Evolutionary conservation across 2,113 vertebrate genomes (phyloP).

Genomic region (Hyaena hyaena): DNA sequence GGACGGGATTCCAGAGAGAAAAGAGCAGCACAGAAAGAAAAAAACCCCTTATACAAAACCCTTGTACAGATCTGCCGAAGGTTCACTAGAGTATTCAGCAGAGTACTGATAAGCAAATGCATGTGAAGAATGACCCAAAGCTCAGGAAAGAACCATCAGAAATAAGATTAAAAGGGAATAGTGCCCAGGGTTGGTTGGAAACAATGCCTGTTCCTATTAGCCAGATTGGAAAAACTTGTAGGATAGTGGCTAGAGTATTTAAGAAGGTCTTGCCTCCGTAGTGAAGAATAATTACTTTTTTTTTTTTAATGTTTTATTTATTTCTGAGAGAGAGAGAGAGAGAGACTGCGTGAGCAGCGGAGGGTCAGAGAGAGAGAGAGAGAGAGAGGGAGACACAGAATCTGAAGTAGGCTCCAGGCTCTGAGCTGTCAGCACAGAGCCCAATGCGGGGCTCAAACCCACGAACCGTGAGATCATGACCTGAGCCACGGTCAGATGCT

Average conservation of each 20-base stretch:
- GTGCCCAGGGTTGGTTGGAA: neutral
- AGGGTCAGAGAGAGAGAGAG: too few relatives aligned
- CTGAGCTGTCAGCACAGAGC: too few relatives aligned
- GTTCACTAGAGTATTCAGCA: neutral
- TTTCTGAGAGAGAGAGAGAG: too few relatives aligned
- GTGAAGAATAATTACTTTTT: neutral
- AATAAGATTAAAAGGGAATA: neutral
- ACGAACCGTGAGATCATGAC: too few relatives aligned
- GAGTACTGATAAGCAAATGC: neutral
- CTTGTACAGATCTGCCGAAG: neutral
- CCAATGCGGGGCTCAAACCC: too few relatives aligned
- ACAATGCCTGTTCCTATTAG: neutral
- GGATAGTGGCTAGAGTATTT: neutral
- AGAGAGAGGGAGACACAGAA: too few relatives aligned
- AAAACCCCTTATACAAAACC: neutral
- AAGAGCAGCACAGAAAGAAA: neutral
- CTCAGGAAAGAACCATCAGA: neutral
- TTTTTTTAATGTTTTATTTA: too few relatives aligned
- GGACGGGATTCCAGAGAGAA: neutral
- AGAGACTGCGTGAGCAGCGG: too few relatives aligned
- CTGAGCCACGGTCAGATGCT: too few relatives aligned
- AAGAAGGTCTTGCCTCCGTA: neutral
- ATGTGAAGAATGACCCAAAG: neutral
- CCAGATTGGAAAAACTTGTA: neutral
- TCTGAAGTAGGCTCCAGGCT: too few relatives aligned